Evolutionary conservation across 2,113 vertebrate species (phyloP).

Genomic region (Baryphthengus martii): DNA sequence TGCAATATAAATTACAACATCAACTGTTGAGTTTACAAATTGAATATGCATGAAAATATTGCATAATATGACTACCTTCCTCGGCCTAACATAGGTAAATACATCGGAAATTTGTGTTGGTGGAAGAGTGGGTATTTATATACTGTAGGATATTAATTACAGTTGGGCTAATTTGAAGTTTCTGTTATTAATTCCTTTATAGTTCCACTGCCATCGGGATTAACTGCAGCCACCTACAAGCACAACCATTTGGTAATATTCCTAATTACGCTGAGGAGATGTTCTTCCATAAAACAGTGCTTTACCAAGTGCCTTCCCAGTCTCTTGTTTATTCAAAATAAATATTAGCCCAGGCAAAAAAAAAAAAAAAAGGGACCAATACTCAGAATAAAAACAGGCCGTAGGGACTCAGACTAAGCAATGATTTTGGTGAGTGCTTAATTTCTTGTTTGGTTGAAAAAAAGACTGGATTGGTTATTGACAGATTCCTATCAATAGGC

Average conservation of each 20-base stretch:
- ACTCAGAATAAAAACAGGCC: constrained; percentile 9
- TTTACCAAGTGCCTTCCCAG: background rate
- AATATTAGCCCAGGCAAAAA: background rate
- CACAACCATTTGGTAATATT: background rate
- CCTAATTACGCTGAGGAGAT: constrained; percentile 49
- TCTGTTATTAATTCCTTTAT: constrained; percentile 62
- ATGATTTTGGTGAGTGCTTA: constrained; percentile 72
- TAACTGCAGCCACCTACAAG: constrained; percentile 31
- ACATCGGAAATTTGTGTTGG: constrained; percentile 35
- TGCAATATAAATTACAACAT: constrained; percentile 62
- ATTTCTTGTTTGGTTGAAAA: constrained; percentile 82
- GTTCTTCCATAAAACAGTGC: constrained; percentile 11
- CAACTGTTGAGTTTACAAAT: constrained; percentile 32
- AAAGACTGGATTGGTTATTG: constrained; percentile 88
- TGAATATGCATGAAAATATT: constrained; percentile 55
- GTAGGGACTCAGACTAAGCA: constrained; percentile 41
- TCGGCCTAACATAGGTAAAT: constrained; percentile 48
- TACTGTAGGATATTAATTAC: constrained; percentile 65
- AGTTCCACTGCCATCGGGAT: constrained; percentile 21
- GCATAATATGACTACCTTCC: background rate
- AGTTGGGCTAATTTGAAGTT: constrained; percentile 58
- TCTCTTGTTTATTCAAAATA: constrained; percentile 44
- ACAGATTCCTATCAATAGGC: constrained; percentile 88
- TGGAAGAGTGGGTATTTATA: constrained; percentile 55
- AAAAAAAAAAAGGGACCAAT: background rate